These are phyloP conservation scores for Zygogramma bicolorata DNA, from an alignment of 2,888 invertebrate species.

Conservation along the genomic window DNA sequence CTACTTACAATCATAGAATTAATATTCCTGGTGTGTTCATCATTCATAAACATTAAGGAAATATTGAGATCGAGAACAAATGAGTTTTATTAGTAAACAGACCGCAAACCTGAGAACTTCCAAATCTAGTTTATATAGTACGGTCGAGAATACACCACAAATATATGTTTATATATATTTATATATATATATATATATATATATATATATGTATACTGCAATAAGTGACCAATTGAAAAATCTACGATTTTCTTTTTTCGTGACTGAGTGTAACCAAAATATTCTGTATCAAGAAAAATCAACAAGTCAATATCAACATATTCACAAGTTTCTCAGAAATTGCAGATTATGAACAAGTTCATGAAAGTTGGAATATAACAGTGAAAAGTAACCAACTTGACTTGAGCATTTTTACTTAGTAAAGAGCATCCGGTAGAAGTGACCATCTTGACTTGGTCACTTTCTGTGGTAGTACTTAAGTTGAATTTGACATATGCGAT, in stretches of 20 bases:
- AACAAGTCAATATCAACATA: not conserved
- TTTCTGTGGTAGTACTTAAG: conserved; percentile 4
- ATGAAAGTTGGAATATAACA: not conserved
- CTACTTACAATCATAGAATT: too few relatives aligned
- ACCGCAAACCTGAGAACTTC: too few relatives aligned
- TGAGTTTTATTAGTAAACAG: too few relatives aligned
- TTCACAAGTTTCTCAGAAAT: not conserved
- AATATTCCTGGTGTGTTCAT: too few relatives aligned
- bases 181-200: too few relatives aligned
- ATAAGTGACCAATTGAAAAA: not conserved
- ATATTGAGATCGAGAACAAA: too few relatives aligned
- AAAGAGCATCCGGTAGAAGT: not conserved
- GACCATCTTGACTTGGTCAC: conserved; percentile 19
- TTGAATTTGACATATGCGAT: not conserved
- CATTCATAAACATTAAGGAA: too few relatives aligned
- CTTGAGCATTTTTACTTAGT: conserved; percentile 7
- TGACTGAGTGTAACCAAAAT: not conserved
- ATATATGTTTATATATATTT: too few relatives aligned
- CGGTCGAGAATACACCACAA: too few relatives aligned
- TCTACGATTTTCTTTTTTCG: not conserved
- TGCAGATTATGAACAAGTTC: not conserved
- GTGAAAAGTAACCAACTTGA: not conserved
- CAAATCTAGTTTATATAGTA: too few relatives aligned
- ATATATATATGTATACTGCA: not conserved
- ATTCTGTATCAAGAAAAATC: not conserved